A percentile compares a stretch with the other conserved stretches of the same genome.
Evolutionary conservation across 1,140 invertebrate genomes (phyloP).

Genomic region (Tetragnatha versicolor): DNA sequence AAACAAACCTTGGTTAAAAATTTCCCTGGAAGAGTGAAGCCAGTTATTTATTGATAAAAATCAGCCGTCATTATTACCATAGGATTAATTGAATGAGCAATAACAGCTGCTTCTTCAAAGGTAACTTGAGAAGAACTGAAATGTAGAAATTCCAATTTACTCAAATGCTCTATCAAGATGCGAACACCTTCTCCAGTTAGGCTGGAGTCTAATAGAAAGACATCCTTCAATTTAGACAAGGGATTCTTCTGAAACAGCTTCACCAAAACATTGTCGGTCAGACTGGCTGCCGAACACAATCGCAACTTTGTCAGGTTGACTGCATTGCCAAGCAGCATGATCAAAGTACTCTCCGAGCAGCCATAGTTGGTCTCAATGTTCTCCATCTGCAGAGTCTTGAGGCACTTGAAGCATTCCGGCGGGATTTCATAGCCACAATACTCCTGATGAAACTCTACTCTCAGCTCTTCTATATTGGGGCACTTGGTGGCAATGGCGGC

Average conservation of each 20-base stretch:
- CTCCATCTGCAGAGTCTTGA: conserved; percentile 19
- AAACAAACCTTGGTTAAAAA: too few species aligned
- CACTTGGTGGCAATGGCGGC: not conserved
- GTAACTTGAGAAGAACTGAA: conserved; percentile 12
- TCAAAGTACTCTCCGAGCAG: not conserved
- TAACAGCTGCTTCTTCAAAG: conserved; percentile 19
- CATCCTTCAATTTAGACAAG: conserved; percentile 23
- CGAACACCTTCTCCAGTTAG: conserved; percentile 1
- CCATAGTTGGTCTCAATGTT: not conserved
- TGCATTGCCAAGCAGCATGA: not conserved
- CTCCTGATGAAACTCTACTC: conserved; percentile 26
- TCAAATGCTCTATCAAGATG: not conserved
- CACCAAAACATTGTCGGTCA: conserved; percentile 11
- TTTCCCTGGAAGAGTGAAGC: too few species aligned
- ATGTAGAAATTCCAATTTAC: conserved; percentile 8
- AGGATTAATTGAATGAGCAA: conserved; percentile 37
- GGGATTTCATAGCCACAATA: not conserved
- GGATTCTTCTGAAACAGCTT: conserved; percentile 19
- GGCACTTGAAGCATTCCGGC: not conserved
- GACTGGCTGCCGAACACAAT: not conserved
- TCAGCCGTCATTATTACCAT: not conserved
- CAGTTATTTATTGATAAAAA: too few species aligned
- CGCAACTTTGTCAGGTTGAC: not conserved
- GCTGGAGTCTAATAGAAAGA: not conserved
- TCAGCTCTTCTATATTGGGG: conserved; percentile 20